Percentiles rank a stretch among this genome's conserved stretches.
phyloP scores from a whole-genome alignment of 2,888 invertebrate species.

The Chymomyza caudatula region DNA sequence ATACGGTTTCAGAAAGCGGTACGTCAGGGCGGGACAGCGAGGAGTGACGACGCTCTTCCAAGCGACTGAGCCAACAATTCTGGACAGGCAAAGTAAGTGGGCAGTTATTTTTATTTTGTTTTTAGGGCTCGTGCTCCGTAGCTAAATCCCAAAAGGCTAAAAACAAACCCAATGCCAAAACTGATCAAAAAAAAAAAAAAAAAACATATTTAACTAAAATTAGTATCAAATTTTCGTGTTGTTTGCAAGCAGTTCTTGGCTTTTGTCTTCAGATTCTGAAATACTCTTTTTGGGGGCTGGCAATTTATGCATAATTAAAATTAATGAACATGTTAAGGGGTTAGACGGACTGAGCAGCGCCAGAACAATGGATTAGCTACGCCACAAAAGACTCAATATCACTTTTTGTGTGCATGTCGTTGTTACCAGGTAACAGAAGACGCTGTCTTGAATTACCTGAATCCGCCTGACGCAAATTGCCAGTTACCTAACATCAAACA shows the following conservation, averaged over 20 bases:
- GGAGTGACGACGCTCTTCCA: neutral
- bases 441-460: constrained; percentile 52
- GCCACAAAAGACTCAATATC: too few species aligned
- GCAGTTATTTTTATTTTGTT: neutral
- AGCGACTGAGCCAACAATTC: too few species aligned
- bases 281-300: constrained; percentile 19
- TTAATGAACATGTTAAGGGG: constrained; percentile 60
- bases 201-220: neutral
- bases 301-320: constrained; percentile 65
- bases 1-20: neutral
- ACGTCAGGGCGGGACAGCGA: neutral
- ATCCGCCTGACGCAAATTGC: constrained; percentile 30
- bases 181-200: neutral
- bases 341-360: neutral
- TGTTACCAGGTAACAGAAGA: constrained; percentile 53
- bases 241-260: constrained; percentile 12
- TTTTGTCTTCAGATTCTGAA: constrained; percentile 4
- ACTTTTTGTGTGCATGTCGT: constrained; percentile 10
- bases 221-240: constrained; percentile 34
- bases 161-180: neutral
- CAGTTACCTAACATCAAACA: too few species aligned
- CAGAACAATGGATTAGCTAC: too few species aligned
- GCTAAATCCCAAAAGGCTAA: neutral
- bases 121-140: neutral
- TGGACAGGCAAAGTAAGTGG: neutral